A percentile compares a stretch with the other conserved stretches of the same genome.
These are phyloP conservation scores for Antheraea yamamai DNA, from an alignment of 2,888 invertebrate species.

Conservation along the genomic window DNA sequence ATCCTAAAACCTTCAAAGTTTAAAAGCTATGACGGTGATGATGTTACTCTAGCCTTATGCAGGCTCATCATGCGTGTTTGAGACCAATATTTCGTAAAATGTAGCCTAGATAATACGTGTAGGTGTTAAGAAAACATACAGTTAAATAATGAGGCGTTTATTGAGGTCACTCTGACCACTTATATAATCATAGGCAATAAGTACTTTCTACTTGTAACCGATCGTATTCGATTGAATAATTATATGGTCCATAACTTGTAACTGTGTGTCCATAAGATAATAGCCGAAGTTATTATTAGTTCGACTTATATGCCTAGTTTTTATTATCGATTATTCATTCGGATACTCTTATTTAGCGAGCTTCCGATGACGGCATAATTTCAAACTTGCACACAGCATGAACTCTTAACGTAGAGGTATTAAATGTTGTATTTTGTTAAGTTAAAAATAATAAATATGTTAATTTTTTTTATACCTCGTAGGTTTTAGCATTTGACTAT, in stretches of 20 bases:
- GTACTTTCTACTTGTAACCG: conserved; percentile 12
- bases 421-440: too few species aligned
- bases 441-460: too few species aligned
- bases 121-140: neutral
- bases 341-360: neutral
- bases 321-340: neutral
- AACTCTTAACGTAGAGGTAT: too few species aligned
- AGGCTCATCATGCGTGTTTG: neutral
- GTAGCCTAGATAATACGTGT: neutral
- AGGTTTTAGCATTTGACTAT: too few species aligned
- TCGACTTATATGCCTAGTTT: neutral
- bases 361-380: too few species aligned
- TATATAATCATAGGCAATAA: neutral
- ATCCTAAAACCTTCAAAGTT: too few species aligned
- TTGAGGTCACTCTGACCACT: neutral
- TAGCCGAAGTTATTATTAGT: neutral
- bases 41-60: too few species aligned
- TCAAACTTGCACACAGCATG: too few species aligned
- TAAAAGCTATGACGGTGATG: too few species aligned
- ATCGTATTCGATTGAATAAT: conserved; percentile 9
- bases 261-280: neutral
- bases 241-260: neutral
- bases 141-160: neutral
- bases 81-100: neutral
- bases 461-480: too few species aligned